These are phyloP conservation scores for Piprites chloris DNA, from an alignment of 2,113 vertebrate species.

Conservation along the genomic window DNA sequence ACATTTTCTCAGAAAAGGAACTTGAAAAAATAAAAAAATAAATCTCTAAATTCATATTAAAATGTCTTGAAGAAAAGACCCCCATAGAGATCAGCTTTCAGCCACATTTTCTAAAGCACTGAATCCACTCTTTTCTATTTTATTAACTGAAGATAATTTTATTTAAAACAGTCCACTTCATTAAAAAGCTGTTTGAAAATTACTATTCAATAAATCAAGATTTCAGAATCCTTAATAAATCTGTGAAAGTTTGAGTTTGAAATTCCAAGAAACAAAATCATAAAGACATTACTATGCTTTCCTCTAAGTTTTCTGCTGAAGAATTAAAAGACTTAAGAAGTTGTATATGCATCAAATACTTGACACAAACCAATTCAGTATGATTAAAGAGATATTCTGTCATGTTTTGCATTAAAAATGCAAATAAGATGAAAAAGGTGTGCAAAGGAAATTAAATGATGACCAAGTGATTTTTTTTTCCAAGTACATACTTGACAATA, in stretches of 20 bases:
- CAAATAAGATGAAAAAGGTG: constrained; percentile 13
- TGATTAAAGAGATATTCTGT: constrained; percentile 8
- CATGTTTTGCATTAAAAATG: constrained; percentile 18
- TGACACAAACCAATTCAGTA: background rate
- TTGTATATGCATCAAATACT: background rate
- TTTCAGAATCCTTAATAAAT: background rate
- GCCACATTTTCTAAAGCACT: background rate
- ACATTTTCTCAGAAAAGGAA: background rate
- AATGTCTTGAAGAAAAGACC: background rate
- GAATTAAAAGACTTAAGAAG: background rate
- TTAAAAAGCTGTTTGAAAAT: background rate
- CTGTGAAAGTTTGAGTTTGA: background rate
- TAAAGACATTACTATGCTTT: background rate
- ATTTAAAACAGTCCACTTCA: background rate
- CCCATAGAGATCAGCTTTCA: background rate
- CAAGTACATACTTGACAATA: background rate
- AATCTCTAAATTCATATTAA: background rate
- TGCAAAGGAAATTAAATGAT: background rate
- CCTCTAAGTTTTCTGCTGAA: background rate
- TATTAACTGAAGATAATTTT: background rate
- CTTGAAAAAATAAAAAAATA: background rate
- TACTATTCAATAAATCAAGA: background rate
- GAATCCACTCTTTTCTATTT: background rate
- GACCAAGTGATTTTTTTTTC: constrained; percentile 29
- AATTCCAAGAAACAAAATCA: background rate